Conservation (phyloP, 2,888 invertebrate species). For the Diogma glabrata region DNA sequence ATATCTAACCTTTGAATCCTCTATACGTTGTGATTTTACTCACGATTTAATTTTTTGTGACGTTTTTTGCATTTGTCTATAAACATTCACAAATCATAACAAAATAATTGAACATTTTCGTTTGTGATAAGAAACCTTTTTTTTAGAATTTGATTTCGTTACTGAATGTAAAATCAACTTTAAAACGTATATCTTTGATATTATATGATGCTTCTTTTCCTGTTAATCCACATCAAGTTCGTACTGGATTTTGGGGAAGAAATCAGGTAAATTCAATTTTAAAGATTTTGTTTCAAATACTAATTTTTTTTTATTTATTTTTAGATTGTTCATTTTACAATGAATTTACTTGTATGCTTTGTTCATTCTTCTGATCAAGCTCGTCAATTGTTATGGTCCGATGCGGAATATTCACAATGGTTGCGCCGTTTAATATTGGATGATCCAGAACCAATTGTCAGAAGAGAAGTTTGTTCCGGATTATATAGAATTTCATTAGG, state of each 20-base stretch:
- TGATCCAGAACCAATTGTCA: slow-evolving; percentile 83
- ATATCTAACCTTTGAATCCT: too few species aligned
- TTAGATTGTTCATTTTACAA: slow-evolving; percentile 70
- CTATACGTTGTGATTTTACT: too few species aligned
- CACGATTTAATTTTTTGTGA: too few species aligned
- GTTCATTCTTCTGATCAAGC: slow-evolving; percentile 77
- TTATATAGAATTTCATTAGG: slow-evolving; percentile 80
- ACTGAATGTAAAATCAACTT: slow-evolving; percentile 73
- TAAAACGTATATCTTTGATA: slow-evolving; percentile 75
- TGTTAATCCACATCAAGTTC: slow-evolving; percentile 70
- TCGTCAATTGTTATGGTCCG: slow-evolving; percentile 61
- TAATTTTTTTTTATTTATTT: slow-evolving; percentile 32
- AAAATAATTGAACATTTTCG: too few species aligned
- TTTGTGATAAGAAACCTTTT: slow-evolving; percentile 6
- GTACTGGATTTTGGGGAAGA: slow-evolving; percentile 86
- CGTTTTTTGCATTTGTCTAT: too few species aligned
- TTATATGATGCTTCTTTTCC: slow-evolving; percentile 75
- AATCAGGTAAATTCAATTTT: slow-evolving; percentile 51
- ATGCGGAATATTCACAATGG: slow-evolving; percentile 65
- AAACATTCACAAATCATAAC: too few species aligned
- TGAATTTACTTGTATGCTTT: slow-evolving; percentile 87
- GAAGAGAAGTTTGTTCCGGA: slow-evolving; percentile 85
- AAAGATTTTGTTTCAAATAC: slow-evolving; percentile 14
- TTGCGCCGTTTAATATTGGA: slow-evolving; percentile 75
- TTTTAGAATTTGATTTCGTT: slow-evolving; percentile 49